phyloP scores from a whole-genome alignment of 2,113 vertebrate genomes.

The Siphamia tubifer region DNA sequence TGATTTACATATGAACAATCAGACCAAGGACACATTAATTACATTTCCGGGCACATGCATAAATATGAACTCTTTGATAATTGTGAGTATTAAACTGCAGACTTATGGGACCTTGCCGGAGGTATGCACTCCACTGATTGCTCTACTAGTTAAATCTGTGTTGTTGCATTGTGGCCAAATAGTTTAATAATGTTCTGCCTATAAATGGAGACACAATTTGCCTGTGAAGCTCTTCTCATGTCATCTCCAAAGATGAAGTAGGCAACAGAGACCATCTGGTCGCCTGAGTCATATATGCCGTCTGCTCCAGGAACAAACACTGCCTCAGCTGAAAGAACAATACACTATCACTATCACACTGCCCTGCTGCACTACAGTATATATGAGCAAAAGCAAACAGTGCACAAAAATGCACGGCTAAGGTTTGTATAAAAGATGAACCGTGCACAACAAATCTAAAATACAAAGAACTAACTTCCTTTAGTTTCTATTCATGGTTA shows the following conservation, averaged over 20 bases:
- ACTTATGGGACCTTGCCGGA: neutral
- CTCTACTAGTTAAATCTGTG: constrained; percentile 4
- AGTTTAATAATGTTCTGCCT: constrained; percentile 8
- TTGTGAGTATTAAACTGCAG: too few relatives aligned
- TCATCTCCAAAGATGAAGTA: constrained; percentile 46
- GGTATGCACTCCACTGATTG: too few relatives aligned
- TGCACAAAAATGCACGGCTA: neutral
- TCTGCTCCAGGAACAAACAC: constrained; percentile 39
- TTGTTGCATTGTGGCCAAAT: neutral
- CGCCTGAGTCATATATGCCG: constrained; percentile 46
- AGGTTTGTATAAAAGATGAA: neutral
- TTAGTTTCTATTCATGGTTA: too few relatives aligned
- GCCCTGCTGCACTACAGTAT: neutral
- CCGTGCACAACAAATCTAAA: too few relatives aligned
- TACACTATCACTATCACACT: neutral
- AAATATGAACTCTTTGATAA: too few relatives aligned
- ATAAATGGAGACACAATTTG: constrained; percentile 36
- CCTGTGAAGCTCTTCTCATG: constrained; percentile 14
- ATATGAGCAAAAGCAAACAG: neutral
- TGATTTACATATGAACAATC: too few relatives aligned
- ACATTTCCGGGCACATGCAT: too few relatives aligned
- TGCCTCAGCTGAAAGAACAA: constrained; percentile 37
- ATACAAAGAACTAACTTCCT: too few relatives aligned
- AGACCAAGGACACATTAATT: too few relatives aligned
- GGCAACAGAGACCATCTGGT: constrained; percentile 62